phyloP scores from a whole-genome alignment of 1,140 invertebrate species.

The Drosophila saltans region DNA sequence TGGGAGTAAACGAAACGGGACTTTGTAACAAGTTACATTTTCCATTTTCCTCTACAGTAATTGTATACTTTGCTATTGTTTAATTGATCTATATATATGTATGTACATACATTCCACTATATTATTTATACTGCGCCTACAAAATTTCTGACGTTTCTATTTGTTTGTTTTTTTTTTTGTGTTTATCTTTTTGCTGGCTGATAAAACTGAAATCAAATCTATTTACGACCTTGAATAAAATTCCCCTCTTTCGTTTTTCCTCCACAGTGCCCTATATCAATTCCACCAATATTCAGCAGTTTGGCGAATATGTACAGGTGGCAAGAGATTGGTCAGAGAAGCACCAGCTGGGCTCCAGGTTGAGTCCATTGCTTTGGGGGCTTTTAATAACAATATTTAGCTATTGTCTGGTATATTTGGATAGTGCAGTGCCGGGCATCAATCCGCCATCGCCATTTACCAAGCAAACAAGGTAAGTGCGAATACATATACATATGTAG shows the following conservation, averaged over 20 bases:
- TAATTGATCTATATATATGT: conserved; percentile 8
- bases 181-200: conserved; percentile 46
- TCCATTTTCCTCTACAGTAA: conserved; percentile 25
- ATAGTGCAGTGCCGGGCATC: conserved; percentile 84
- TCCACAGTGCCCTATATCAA: conserved; percentile 63
- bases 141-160: not conserved
- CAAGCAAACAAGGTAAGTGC: conserved; percentile 68
- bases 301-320: conserved; percentile 47
- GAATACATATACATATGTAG: not conserved
- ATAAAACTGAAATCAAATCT: conserved; percentile 44
- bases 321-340: conserved; percentile 52
- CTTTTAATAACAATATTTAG: conserved; percentile 75
- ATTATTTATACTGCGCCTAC: not conserved
- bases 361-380: conserved; percentile 70
- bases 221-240: conserved; percentile 33
- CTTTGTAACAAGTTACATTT: conserved; percentile 12
- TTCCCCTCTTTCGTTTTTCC: conserved; percentile 31
- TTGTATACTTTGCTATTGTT: conserved; percentile 15
- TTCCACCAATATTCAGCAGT: conserved; percentile 36
- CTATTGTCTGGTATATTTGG: conserved; percentile 84
- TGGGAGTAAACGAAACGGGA: conserved; percentile 5
- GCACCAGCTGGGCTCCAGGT: conserved; percentile 49
- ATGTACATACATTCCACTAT: conserved; percentile 5
- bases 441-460: conserved; percentile 84
- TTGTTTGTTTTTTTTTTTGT: not conserved